Evolutionary conservation across 2,113 vertebrate genomes (phyloP), one percentile per base, ranked within the genome.

Genomic region (Crocuta crocuta): DNA sequence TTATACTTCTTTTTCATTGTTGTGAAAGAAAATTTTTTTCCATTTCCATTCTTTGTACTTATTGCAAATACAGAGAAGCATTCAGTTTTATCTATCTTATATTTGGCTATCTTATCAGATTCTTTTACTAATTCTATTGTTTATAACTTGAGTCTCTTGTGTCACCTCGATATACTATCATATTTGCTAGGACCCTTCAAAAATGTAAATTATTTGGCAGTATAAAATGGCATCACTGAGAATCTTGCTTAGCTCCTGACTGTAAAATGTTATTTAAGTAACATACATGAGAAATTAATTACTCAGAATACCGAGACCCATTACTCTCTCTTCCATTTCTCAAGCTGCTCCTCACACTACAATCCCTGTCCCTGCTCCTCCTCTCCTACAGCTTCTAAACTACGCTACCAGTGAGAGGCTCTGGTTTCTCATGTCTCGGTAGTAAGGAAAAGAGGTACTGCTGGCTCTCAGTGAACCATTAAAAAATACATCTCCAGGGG

Each of bases 21-120:
- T 92, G 39, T 73, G 73, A 92, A 74, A 84, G 28, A 89, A 84
- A 50, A 48, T 11, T 26, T 88, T 88, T 78, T 23, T 39, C 55
- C n/a, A 70, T 81, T 94, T 85, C 45, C 17, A 83, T 86, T 94
- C 66, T 89, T 39, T 73, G 33, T 73, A 26, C 33, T 97, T 88
- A 87, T 0, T 63, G 11, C 28, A 95, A 91, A 89, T 63, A 89
- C 11, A 71, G 23, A 94, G 83, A 91, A 45, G 21, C 12, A 71
- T 86, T 76, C 10, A 58, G 2, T 84, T 96, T 92, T 92, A 92
- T 61, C 89, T 87, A 97, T 65, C 65, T 92, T 93, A 39, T 45
- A 90, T 66, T 13, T 90, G 45, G 12, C 63, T 94, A 73, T 79
- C 63, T 83, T 31, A 74, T 11, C 63, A 80, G 92, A 83, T 78